Conservation (phyloP, 2,888 invertebrate genomes). For the Lycophotia porphyrea region DNA sequence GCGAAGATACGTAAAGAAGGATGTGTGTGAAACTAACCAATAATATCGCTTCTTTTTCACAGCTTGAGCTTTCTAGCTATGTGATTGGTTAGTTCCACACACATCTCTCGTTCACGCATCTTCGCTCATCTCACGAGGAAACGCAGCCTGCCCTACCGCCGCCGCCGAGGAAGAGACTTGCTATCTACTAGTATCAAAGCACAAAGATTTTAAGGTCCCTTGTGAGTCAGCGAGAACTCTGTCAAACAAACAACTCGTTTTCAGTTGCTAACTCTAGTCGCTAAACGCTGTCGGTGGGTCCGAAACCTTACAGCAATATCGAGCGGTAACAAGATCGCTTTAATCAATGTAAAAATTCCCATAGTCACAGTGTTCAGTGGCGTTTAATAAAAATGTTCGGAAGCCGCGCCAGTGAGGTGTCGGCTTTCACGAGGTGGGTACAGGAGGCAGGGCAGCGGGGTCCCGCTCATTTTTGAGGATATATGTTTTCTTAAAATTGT, state of each 20-base stretch:
- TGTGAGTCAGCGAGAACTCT: not conserved
- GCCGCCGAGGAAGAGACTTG: not conserved
- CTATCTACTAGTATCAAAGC: not conserved
- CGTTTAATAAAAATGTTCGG: conserved; percentile 75
- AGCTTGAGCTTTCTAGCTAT: too few relatives aligned
- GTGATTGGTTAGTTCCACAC: too few relatives aligned
- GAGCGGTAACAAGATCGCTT: conserved; percentile 56
- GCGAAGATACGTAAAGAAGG: too few relatives aligned
- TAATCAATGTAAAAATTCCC: conserved; percentile 67
- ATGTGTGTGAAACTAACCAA: too few relatives aligned
- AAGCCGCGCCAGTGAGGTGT: conserved; percentile 69
- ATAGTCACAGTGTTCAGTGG: conserved; percentile 62
- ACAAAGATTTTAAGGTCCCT: not conserved
- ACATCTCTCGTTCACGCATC: too few relatives aligned
- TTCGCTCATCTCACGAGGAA: too few relatives aligned
- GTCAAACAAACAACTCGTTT: not conserved
- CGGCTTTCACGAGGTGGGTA: conserved; percentile 63
- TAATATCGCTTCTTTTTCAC: too few relatives aligned
- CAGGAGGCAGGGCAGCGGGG: conserved; percentile 8
- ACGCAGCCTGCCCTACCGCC: too few relatives aligned
- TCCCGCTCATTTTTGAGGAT: conserved; percentile 5
- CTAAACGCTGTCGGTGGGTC: not conserved
- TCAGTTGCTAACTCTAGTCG: not conserved
- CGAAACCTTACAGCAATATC: conserved; percentile 3
- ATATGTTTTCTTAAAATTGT: not conserved